Conservation (phyloP, 2,888 invertebrate genomes). For the Lithosia quadra region DNA sequence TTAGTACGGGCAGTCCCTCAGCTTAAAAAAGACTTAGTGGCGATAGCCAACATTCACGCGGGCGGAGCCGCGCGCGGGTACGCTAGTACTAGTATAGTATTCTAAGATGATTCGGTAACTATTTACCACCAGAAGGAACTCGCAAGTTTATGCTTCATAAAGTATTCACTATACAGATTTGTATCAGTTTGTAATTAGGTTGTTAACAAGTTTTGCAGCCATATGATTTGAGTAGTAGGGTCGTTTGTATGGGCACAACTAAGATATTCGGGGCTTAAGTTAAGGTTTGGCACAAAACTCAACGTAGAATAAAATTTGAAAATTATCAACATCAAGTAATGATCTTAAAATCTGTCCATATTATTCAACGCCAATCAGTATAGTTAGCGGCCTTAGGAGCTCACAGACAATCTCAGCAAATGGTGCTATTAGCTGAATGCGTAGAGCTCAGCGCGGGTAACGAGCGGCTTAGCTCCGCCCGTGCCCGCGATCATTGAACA, state of each 20-base stretch:
- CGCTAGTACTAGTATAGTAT: neutral
- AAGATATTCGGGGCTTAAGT: too few species aligned
- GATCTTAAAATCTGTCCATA: constrained; percentile 31
- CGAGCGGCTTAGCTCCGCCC: constrained; percentile 58
- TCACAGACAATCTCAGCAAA: constrained; percentile 73
- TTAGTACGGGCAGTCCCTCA: too few species aligned
- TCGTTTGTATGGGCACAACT: too few species aligned
- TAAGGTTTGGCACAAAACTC: neutral
- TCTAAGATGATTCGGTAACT: neutral
- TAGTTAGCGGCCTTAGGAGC: constrained; percentile 57
- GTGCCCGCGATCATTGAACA: constrained; percentile 67
- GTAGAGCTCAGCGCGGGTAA: constrained; percentile 62
- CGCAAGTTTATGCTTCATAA: neutral
- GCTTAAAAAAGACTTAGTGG: too few species aligned
- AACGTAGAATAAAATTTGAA: neutral
- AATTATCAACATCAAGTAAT: constrained; percentile 28
- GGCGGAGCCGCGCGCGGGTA: too few species aligned
- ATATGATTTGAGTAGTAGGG: too few species aligned
- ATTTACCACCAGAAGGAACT: neutral
- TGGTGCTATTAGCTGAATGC: constrained; percentile 72
- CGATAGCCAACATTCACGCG: too few species aligned
- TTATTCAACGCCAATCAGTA: constrained; percentile 60
- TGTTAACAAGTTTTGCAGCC: too few species aligned
- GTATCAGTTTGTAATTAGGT: too few species aligned
- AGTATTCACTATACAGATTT: neutral